Evolutionary conservation across 23 tunicate genomes (phyloP), one percentile per base, ranked within the genome.

Genomic region (Trididemnum nubilum): DNA sequence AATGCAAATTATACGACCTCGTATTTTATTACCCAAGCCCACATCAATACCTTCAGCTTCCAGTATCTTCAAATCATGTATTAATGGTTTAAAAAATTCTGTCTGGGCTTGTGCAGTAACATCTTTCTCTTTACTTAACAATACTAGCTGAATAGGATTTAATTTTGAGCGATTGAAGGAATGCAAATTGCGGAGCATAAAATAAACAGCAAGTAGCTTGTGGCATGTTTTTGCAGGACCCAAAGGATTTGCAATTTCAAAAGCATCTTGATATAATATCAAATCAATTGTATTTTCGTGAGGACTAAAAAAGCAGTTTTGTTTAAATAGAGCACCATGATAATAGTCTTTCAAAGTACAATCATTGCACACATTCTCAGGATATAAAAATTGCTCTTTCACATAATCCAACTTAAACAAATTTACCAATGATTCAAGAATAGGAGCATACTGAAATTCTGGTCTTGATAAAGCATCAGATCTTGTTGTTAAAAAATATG

Each of bases 161-260:
- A n/a, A n/a, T n/a, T n/a, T n/a, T n/a, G n/a, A n/a, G n/a, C n/a
- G n/a, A n/a, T n/a, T 50, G 19, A 12, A 50, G 57, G 2, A 2
- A 32, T 81, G 36, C n/a, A 79, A 34, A 61, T 79, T 79, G 50
- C 51, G 72, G 72, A 79, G 52, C 23, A 38, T 34, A 33, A 35
- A 79, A 25, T 59, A 79, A 3, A 79, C 83, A 59, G 83, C 84
- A 34, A 80, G 73, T 19, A 80, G 22, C 35, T 80, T 80, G 31
- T 80, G 84, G n/a, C 33, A 34, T 36, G 38, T 9, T 44, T 36
- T 65, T 1, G 76, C 85, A 36, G 74, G 28, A 9, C 85, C 76
- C 19, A 81, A 25, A 2, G 85, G 85, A 36, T 81, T 79, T 24
- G 51, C 35, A 34, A 79, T 51, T 32, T 78, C 83, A 79, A 79